Evolutionary conservation across 2,113 vertebrate species (phyloP), one percentile per base, ranked within the genome.

Genomic region (Rhadina sibilatrix): DNA sequence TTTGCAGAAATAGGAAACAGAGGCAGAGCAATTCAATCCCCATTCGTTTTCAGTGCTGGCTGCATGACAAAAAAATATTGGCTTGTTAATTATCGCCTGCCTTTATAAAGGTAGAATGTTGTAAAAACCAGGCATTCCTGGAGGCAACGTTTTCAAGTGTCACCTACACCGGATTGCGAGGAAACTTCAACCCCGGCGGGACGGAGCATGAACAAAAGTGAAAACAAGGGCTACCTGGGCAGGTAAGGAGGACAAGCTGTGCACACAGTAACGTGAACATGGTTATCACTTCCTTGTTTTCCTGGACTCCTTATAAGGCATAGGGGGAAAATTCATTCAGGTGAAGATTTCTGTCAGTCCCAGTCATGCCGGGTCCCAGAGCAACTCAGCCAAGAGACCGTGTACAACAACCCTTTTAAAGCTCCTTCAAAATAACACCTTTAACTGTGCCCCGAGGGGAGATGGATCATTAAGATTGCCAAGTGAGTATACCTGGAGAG

Each of bases 11-110:
- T 90, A 99, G 98, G 98, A 99, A 96, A 97, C 98, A 96, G 96
- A 99, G 98, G 98, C 97, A 98, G 93, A 99, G 97, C 97, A 99
- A 98, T 97, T 98, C 97, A 98, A 98, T 98, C 99, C 99, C 99
- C 99, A 99, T 99, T 98, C 98, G 99, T 98, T 98, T 98, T 98
- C 96, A 98, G 98, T 98, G 99, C 98, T 95, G 97, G 95, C 95
- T 98, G 98, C 68, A 56, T 89, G 97, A 97, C 89, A 97, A 83
- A 97, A 96, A 98, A 96, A 94, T 66, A 91, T 98, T 95, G 97
- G 95, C 95, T 83, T 95, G 97, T 97, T 97, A 98, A 95, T 97
- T 97, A 96, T 85, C 56, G 8, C 94, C 97, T 65, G 15, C 1
- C n/a, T n/a, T n/a, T n/a, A 1, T 92, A 61, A 97, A 94, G 87